A percentile compares a stretch with the other conserved stretches of the same genome.
Conservation (phyloP, 2,113 vertebrate genomes). For the Cathartes aura region DNA sequence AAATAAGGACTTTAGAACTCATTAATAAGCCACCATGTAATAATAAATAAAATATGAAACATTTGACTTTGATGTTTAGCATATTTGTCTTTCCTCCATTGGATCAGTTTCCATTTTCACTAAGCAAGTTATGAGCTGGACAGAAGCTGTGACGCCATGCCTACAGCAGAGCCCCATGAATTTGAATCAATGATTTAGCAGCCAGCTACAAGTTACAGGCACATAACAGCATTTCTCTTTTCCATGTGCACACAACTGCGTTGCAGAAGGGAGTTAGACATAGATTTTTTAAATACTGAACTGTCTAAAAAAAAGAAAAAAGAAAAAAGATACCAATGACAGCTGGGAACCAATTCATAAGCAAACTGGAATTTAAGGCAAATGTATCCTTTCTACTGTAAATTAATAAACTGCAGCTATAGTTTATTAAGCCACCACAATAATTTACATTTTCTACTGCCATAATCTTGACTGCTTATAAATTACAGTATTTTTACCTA, state of each 20-base stretch:
- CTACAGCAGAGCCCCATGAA: neutral
- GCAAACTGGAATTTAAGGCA: neutral
- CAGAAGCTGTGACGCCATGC: neutral
- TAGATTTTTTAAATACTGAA: neutral
- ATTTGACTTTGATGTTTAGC: neutral
- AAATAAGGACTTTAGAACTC: neutral
- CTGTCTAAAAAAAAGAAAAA: neutral
- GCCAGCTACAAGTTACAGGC: neutral
- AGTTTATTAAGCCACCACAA: conserved; percentile 48
- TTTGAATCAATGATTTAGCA: neutral
- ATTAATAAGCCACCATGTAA: neutral
- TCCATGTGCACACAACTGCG: neutral
- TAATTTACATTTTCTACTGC: conserved; percentile 58
- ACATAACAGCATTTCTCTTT: neutral
- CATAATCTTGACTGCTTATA: conserved; percentile 45
- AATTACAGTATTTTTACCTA: conserved; percentile 73
- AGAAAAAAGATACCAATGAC: neutral
- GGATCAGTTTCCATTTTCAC: neutral
- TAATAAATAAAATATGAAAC: conserved; percentile 19
- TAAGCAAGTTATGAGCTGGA: neutral
- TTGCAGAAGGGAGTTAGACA: neutral
- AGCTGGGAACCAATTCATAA: neutral
- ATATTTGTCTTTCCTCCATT: neutral
- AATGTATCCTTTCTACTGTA: neutral
- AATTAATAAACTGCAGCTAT: conserved; percentile 36